phyloP scores from a whole-genome alignment of 2,888 invertebrate genomes.

The Pherbina coryleti region DNA sequence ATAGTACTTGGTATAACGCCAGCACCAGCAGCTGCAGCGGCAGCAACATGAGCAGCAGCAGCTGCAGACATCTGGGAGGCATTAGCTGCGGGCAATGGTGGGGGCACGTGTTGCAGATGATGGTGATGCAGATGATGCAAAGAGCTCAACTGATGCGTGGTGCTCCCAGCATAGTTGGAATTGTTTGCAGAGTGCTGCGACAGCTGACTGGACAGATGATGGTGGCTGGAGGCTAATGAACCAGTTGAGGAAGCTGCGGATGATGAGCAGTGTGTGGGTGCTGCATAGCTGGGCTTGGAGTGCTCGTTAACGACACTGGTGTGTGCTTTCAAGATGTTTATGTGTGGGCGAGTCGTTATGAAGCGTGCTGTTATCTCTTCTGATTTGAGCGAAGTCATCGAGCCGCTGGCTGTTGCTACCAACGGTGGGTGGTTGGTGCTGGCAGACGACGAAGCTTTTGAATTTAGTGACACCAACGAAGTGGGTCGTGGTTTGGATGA shows the following conservation, averaged over 20 bases:
- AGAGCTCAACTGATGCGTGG: constrained; percentile 27
- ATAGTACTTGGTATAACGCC: constrained; percentile 60
- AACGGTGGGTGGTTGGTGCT: constrained; percentile 7
- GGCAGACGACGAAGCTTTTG: constrained; percentile 45
- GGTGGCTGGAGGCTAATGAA: constrained; percentile 47
- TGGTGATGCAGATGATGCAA: constrained; percentile 50
- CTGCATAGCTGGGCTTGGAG: constrained; percentile 74
- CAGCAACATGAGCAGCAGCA: constrained; percentile 48
- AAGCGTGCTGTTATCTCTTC: constrained; percentile 83
- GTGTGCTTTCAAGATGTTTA: constrained; percentile 82
- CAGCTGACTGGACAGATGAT: constrained; percentile 46
- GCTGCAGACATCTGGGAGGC: constrained; percentile 46
- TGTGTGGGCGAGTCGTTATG: constrained; percentile 82
- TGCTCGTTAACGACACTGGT: constrained; percentile 77
- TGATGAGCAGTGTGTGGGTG: constrained; percentile 67
- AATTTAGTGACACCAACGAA: constrained; percentile 67
- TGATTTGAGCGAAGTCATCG: constrained; percentile 70
- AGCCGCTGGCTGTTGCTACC: constrained; percentile 54
- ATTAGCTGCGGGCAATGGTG: constrained; percentile 55
- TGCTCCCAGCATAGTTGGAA: constrained; percentile 60
- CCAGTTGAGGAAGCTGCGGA: constrained; percentile 61
- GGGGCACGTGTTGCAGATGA: constrained; percentile 62
- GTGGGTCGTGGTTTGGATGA: constrained; percentile 69
- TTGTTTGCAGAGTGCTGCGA: constrained; percentile 64
- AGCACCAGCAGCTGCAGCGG: constrained; percentile 45